Percentiles rank a stretch among this genome's conserved stretches.
These are phyloP conservation scores for Cryptops parisi DNA, from an alignment of 2,888 invertebrate species.

Conservation along the genomic window DNA sequence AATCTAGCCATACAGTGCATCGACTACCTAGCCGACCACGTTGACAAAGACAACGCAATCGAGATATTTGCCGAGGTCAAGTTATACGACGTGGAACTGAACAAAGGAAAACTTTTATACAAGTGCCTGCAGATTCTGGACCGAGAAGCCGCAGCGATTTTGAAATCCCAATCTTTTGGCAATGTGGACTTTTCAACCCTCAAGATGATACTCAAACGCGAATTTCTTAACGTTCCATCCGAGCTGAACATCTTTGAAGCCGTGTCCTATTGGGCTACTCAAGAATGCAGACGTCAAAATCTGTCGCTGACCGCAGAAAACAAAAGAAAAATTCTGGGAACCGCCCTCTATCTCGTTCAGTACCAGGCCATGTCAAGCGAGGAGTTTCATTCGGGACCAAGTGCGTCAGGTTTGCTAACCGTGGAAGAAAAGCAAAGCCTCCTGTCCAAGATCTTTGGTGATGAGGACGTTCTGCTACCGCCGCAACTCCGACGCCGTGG, in stretches of 20 bases:
- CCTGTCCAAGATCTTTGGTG: slow-evolving; percentile 23
- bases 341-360: slow-evolving; percentile 45
- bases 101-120: slow-evolving; percentile 37
- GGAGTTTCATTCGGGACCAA: slow-evolving; percentile 46
- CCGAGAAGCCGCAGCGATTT: slow-evolving; percentile 40
- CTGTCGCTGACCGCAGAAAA: slow-evolving; percentile 39
- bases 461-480: slow-evolving; percentile 10
- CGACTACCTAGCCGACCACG: slow-evolving; percentile 46
- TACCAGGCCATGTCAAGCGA: slow-evolving; percentile 50
- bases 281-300: slow-evolving; percentile 41
- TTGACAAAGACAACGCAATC: slow-evolving; percentile 48
- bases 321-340: slow-evolving; percentile 39
- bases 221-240: slow-evolving; percentile 48
- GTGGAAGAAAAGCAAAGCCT: slow-evolving; percentile 37
- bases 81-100: slow-evolving; percentile 25
- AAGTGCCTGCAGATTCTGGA: slow-evolving; percentile 51
- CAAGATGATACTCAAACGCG: slow-evolving; percentile 47
- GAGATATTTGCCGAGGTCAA: slow-evolving; percentile 42
- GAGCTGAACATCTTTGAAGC: slow-evolving; percentile 43
- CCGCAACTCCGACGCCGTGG: background rate
- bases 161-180: slow-evolving; percentile 40
- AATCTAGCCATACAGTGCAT: slow-evolving; percentile 53
- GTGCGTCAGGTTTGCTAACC: slow-evolving; percentile 40
- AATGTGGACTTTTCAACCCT: slow-evolving; percentile 53
- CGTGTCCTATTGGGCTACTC: slow-evolving; percentile 45